Base-by-base conservation (phyloP, 2,113 vertebrate species). In the Perca schrenkii region DNA sequence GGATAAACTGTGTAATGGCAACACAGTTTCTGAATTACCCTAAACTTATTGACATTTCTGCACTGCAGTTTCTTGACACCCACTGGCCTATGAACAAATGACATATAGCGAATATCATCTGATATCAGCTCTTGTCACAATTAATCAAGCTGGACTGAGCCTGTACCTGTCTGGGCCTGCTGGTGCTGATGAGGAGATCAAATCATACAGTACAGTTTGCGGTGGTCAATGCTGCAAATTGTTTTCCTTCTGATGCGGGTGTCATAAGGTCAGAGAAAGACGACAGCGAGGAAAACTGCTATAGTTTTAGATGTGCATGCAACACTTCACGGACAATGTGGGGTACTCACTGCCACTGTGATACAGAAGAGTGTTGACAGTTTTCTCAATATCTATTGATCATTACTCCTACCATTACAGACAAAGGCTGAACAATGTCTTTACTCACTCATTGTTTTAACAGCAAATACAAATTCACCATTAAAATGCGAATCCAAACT, bases 371-470 rank as follows among this genome's bases (percentile, higher is more conserved):
- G 52, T 21, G 61, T 13, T 54, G 25, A 54, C 63, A 57, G 57
- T 60, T 46, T 49, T 58, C 46, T 54, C 2, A 49, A 66, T 66
- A 77, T 28, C 36, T 22, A 62, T 73, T 50, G n/a, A 58, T 63
- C 8, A 73, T 67, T 50, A 19, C 15, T 65, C 31, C 21, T 57
- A 54, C 21, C 53, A 64, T 58, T 53, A 34, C 8, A 68, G 22
- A 31, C 28, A 66, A 22, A 22, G 43, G 49, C n/a, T 17, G 17
- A 47, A 49, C 34, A 19, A 50, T 31, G 19, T 21, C 12, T 72
- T 7, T 52, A 50, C 40, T 75, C 40, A 49, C 57, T 70, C 34
- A 7, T 40, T 52, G 15, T 73, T 66, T 80, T 60, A 54, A 56
- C 28, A 15, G 2, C 17, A 70, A 71, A 69, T 56, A 15, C 19